Evolutionary conservation across 2,113 vertebrate species (phyloP).

Genomic region (Xyliphius kryptos): DNA sequence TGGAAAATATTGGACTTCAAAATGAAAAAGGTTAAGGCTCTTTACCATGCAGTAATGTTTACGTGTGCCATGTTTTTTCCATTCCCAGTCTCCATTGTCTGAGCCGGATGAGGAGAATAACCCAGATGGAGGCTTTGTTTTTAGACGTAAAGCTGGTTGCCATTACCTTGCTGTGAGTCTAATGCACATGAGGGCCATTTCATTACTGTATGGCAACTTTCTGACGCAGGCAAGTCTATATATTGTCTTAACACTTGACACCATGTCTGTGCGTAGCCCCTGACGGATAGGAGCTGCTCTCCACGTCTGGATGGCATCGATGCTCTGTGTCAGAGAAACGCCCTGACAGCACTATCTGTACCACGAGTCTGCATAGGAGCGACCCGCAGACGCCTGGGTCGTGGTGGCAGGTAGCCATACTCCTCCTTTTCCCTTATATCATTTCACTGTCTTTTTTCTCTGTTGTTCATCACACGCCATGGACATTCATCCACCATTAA

Average conservation of each 20-base stretch:
- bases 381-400: slow-evolving; percentile 76
- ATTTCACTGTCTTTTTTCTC: no score
- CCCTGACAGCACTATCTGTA: slow-evolving; percentile 79
- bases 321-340: slow-evolving; percentile 73
- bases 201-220: no score
- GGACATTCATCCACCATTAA: no score
- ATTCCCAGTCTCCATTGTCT: slow-evolving; percentile 72
- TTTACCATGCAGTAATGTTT: no score
- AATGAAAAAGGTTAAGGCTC: no score
- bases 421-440: no score
- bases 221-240: no score
- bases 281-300: slow-evolving; percentile 67
- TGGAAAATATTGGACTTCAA: no score
- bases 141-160: slow-evolving; percentile 86
- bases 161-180: slow-evolving; percentile 83
- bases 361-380: slow-evolving; percentile 79
- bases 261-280: slow-evolving; percentile 66
- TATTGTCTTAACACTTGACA: no score
- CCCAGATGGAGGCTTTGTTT: slow-evolving; percentile 82
- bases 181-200: no score
- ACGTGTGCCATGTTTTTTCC: not conserved
- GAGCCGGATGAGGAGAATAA: slow-evolving; percentile 85
- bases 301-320: slow-evolving; percentile 67
- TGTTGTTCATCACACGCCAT: no score
- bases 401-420: slow-evolving; percentile 90